Evolutionary conservation across 2,888 invertebrate genomes (phyloP).

Genomic region (Coremacera marginata): DNA sequence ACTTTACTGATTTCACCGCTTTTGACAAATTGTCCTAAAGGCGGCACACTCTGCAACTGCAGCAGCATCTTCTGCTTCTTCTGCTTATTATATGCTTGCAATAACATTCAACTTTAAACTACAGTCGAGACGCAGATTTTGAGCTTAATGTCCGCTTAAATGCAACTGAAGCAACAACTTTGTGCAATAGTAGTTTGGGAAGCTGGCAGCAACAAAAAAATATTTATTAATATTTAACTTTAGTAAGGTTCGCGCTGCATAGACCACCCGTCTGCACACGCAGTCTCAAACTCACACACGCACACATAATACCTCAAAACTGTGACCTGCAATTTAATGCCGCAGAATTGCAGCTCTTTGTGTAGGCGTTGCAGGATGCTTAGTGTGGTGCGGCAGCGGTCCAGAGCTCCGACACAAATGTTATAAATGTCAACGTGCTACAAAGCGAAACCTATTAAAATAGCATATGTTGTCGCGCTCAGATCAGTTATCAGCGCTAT

Average conservation of each 20-base stretch:
- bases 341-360: neutral
- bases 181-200: neutral
- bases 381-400: neutral
- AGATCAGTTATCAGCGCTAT: slow-evolving; percentile 36
- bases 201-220: neutral
- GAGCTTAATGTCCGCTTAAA: slow-evolving; percentile 14
- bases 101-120: neutral
- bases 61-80: neutral
- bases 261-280: slow-evolving; percentile 21
- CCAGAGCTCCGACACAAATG: neutral
- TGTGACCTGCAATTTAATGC: slow-evolving; percentile 7
- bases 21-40: slow-evolving; percentile 25
- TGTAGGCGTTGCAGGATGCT: slow-evolving; percentile 23
- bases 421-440: slow-evolving; percentile 41
- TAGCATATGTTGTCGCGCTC: slow-evolving; percentile 31
- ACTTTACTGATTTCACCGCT: slow-evolving; percentile 26
- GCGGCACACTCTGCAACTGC: slow-evolving; percentile 3
- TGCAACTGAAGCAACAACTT: slow-evolving; percentile 28
- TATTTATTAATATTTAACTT: slow-evolving; percentile 6
- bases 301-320: neutral
- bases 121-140: neutral
- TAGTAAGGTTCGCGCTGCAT: neutral
- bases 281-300: neutral
- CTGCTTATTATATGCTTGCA: neutral
- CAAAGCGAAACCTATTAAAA: slow-evolving; percentile 29